Evolutionary conservation across 2,113 vertebrate genomes (phyloP), one percentile per base, ranked within the genome.

Genomic region (Picathartes gymnocephalus): DNA sequence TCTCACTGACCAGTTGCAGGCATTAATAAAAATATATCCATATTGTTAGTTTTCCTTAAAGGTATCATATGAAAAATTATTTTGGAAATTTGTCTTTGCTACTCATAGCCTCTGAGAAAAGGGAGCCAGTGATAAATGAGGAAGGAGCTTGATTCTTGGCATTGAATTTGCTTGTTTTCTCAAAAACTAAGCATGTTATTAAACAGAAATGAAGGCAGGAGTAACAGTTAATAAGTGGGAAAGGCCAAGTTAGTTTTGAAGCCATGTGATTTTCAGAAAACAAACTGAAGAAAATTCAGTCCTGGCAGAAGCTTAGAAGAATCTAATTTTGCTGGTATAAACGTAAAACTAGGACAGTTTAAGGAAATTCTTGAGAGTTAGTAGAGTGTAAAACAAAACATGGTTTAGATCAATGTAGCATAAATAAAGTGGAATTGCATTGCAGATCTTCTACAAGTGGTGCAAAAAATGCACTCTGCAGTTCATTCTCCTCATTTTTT

Each of bases 281-380:
- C 89, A 93, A 93, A 88, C 92, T 88, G 64, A 86, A 83, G 64
- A 68, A 95, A 96, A 92, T 95, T 68, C 72, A 96, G 50, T 83
- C 24, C 76, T 95, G 91, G 71, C 94, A 93, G 56, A 94, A 70
- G 24, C 68, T 42, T 90, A 89, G 50, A 80, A 86, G 30, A 86
- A 96, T 42, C 35, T 92, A 73, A 65, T 94, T 82, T 95, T 78
- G 47, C 68, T 90, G 64, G 39, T 88, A 56, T 44, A 74, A 92
- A 68, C 93, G 82, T 88, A 86, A 88, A 94, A 78, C 86, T 86
- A 37, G 19, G 18, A 77, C 37, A 19, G 27, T 81, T 92, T 94
- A 81, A 92, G 80, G 76, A 90, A 81, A 74, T 58, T 88, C 54
- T 88, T 50, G 50, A 57, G 58, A 82, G 14, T 82, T 85, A 62